Conservation (phyloP, 2,888 invertebrate species). For the Cosmia trapezina region DNA sequence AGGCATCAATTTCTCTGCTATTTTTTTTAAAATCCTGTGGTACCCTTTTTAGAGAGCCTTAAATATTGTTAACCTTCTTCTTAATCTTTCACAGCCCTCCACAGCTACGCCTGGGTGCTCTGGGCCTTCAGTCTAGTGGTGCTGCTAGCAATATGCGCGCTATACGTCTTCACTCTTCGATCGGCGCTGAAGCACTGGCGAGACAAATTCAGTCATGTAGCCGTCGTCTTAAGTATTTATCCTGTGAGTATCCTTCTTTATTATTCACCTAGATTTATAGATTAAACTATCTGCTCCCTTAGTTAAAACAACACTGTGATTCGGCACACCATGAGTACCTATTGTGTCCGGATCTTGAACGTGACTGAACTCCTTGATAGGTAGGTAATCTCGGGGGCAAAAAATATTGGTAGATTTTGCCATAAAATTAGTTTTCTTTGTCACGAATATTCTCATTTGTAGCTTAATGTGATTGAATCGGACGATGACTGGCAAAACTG, state of each 20-base stretch:
- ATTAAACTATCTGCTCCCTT: background rate
- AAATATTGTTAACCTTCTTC: constrained; percentile 23
- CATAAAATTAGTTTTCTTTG: constrained; percentile 42
- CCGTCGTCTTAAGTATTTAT: constrained; percentile 91
- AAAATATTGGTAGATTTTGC: constrained; percentile 14
- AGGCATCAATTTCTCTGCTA: background rate
- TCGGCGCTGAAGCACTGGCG: constrained; percentile 89
- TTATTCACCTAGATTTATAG: background rate
- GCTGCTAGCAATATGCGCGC: constrained; percentile 85
- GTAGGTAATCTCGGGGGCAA: background rate
- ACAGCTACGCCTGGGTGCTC: constrained; percentile 89
- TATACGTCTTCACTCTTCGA: constrained; percentile 90
- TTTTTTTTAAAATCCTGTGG: background rate
- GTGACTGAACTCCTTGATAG: background rate
- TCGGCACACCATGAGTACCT: background rate
- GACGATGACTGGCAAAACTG: constrained; percentile 23
- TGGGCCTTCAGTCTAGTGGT: constrained; percentile 88
- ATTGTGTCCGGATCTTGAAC: background rate
- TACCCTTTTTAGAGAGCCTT: background rate
- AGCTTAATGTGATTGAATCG: background rate
- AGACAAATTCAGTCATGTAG: constrained; percentile 87
- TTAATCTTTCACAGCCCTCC: constrained; percentile 85
- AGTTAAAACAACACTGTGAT: background rate
- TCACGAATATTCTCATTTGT: constrained; percentile 22
- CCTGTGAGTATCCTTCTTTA: constrained; percentile 87